A percentile compares a stretch with the other conserved stretches of the same genome.
phyloP scores from a whole-genome alignment of 2,113 vertebrate genomes.

The Suricata suricatta region DNA sequence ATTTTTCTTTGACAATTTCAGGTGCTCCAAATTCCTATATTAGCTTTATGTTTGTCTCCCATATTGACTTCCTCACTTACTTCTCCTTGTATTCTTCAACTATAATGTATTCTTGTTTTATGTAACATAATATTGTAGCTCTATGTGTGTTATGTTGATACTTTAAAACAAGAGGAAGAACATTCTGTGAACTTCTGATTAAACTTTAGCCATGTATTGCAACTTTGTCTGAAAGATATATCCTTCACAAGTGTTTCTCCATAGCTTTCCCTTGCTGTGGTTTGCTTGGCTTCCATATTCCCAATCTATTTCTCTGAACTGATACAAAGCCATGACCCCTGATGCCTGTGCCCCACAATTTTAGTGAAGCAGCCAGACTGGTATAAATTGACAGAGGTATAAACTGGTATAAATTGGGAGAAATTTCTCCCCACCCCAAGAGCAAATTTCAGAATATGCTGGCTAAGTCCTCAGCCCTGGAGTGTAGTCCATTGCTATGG shows the following conservation, averaged over 20 bases:
- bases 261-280: no score
- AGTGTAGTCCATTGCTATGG: neutral
- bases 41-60: neutral
- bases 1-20: neutral
- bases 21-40: neutral
- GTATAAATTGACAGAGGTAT: no score
- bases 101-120: neutral
- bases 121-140: neutral
- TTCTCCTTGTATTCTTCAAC: neutral
- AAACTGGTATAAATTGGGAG: neutral
- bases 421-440: neutral
- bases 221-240: neutral
- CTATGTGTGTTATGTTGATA: neutral
- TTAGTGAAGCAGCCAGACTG: neutral
- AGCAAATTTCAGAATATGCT: neutral
- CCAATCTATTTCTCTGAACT: neutral
- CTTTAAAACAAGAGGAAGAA: neutral
- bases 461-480: neutral
- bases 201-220: neutral
- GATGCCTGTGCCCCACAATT: neutral
- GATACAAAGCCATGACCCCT: neutral
- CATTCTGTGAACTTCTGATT: neutral
- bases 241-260: neutral
- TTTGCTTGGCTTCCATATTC: neutral
- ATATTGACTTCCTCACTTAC: neutral